Evolutionary conservation across 2,113 vertebrate genomes (phyloP), one percentile per base, ranked within the genome.

Genomic region (Dicaeum eximium): DNA sequence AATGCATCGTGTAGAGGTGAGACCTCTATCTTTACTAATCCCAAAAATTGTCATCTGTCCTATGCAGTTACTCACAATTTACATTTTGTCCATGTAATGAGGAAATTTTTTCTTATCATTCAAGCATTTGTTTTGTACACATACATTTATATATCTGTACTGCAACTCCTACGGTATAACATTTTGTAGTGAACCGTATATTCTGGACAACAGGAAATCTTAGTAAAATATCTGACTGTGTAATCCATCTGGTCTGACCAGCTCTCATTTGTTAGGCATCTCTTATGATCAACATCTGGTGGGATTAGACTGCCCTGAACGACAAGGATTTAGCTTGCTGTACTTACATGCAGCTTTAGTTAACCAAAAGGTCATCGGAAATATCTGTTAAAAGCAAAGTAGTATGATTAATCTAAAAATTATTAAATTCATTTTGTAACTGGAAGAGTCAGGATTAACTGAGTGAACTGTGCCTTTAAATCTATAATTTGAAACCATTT

Each of bases 361-460:
- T 50, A 89, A 80, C 54, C 88, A 74, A 88, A 88, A 96, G 69
- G 80, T 93, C 78, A 84, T 38, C 0, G 2, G 48, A 95, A 97
- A 94, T 95, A 82, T 96, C 94, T 92, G 54, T 82, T 95, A 90
- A 97, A 97, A 97, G 79, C 71, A 92, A 92, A 97, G 69, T 86
- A 67, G 85, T 94, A 85, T 75, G 87, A 96, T 97, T 95, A 95
- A 97, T 86, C 71, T 88, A 89, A 83, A 88, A 94, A 74, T 80
- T 92, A 73, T 84, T 95, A 61, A 25, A 88, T 90, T 90, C 77
- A 57, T 77, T 78, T 86, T 94, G 47, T 91, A 73, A 86, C 86
- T 86, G n/a, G 21, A 15, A 77, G 69, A 81, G 37, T 90, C 91
- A 77, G 62, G 62, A 78, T 93, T 80, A 64, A 77, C 47, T 64